Base-by-base conservation (phyloP, 1,140 invertebrate genomes). In the Ectropis grisescens region DNA sequence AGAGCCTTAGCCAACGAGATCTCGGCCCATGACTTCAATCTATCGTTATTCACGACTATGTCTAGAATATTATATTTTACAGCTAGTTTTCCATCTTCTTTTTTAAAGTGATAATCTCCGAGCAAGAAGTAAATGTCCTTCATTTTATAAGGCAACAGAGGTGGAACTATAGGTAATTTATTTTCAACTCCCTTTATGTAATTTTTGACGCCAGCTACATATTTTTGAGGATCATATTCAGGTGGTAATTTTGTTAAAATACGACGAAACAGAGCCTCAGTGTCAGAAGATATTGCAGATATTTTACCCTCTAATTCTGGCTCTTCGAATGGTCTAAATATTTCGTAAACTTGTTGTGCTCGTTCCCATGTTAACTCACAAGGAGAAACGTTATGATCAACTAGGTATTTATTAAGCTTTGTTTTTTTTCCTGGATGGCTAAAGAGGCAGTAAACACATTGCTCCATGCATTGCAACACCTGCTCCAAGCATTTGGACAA, bases 41-140 rank as follows among this genome's bases (percentile, higher is more conserved):
- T 83, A 29, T 84, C 76, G 5, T 90, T 90, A 70, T 92, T 92
- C 12, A 92, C 76, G 36, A 91, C 90, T 0, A 98, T 76, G 84
- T 98, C 96, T 37, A 91, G 75, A 13, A 90, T 83, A 62, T 95
- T 97, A 76, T 91, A 95, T 47, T 91, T 89, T 3, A 93, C 86
- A 2, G 94, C 91, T 65, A 90, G 88, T 47, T 87, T 83, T 33
- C 90, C 89, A 39, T 93, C 93, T 45, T 90, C 91, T 52, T 82
- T 85, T 78, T 98, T 98, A 59, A 97, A 96, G 75, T 97, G 91
- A 82, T 92, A 95, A 82, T 98, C 96, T 3, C 89, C 96, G 16
- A 98, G 71, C 1, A 97, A 82, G 67, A 96, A 98, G 69, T 93
- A 98, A 27, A 96, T 88, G 24, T 92, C 89, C 10, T 85, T 78